Evolutionary conservation across 2,888 invertebrate genomes (phyloP), one percentile per base, ranked within the genome.

Genomic region (Trypoxylon attenuatum): DNA sequence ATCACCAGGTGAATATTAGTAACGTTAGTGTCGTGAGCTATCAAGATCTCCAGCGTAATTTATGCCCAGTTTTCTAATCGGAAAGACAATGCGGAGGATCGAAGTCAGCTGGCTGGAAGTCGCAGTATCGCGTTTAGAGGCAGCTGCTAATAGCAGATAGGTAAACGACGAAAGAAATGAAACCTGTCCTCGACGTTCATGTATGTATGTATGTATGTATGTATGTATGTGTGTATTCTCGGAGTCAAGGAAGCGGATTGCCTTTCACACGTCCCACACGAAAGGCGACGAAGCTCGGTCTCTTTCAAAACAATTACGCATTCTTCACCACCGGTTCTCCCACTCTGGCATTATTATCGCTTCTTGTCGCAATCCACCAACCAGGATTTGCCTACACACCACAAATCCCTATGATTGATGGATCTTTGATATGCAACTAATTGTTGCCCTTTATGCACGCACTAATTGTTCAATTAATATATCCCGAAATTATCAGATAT

Each of bases 271-370:
- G 76, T 81, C 84, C 83, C 82, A 83, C 82, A 76, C 77, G 66
- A 74, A 75, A 73, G 61, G 62, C 71, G 49, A 73, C 73, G 70
- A 75, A 73, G 76, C 77, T 71, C 66, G 73, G 66, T 75, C 73
- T 71, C 76, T 80, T 82, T 79, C 82, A 79, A 82, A 83, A 83
- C 82, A 83, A 84, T 80, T 80, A 81, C 77, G 71, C 80, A 80
- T 80, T 82, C 82, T 79, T 76, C 61, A 65, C 56, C 77, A 73
- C 77, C 75, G 63, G 78, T 78, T 82, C 82, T 81, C 80, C 80
- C 80, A 81, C 80, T 76, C 78, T 55, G 50, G 33, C 67, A 63
- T 67, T 72, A n/a, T 13, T 10, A 71, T 62, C 61, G 57, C n/a
- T n/a, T 56, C 59, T 62, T 76, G 65, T 55, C 50, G 70, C 69